Conservation (phyloP, 2,113 vertebrate species). For the Cephalopterus ornatus region DNA sequence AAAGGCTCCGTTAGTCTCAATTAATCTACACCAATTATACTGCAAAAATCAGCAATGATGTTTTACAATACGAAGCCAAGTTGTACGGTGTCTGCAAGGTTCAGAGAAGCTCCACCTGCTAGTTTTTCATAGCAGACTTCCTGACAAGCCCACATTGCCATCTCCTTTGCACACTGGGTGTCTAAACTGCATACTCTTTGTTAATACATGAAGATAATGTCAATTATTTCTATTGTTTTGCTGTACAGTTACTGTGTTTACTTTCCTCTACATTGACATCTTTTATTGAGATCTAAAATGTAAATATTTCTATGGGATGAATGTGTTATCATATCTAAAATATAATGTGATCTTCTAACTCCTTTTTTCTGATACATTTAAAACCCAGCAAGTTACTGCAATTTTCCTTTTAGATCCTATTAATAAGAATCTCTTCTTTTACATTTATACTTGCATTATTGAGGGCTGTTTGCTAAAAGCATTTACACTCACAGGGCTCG, state of each 20-base stretch:
- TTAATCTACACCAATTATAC: neutral
- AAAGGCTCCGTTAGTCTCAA: neutral
- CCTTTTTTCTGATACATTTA: neutral
- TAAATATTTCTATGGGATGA: neutral
- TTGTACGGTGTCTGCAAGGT: neutral
- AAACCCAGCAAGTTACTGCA: neutral
- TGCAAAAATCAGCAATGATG: neutral
- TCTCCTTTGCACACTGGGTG: neutral
- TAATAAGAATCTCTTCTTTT: neutral
- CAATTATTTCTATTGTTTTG: neutral
- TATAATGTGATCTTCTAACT: neutral
- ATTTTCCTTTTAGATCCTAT: neutral
- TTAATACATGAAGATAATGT: neutral
- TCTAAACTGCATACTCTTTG: neutral
- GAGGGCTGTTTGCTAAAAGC: neutral
- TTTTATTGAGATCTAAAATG: neutral
- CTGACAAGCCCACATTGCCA: neutral
- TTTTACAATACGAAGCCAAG: neutral
- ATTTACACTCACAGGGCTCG: neutral
- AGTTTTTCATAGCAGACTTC: neutral
- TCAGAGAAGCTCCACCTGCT: neutral
- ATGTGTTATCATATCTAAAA: neutral
- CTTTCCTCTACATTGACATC: neutral
- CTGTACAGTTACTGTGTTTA: neutral
- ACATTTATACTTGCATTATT: neutral